Evolutionary conservation across 2,113 vertebrate genomes (phyloP).

Genomic region (Haplotaxodon microlepis): DNA sequence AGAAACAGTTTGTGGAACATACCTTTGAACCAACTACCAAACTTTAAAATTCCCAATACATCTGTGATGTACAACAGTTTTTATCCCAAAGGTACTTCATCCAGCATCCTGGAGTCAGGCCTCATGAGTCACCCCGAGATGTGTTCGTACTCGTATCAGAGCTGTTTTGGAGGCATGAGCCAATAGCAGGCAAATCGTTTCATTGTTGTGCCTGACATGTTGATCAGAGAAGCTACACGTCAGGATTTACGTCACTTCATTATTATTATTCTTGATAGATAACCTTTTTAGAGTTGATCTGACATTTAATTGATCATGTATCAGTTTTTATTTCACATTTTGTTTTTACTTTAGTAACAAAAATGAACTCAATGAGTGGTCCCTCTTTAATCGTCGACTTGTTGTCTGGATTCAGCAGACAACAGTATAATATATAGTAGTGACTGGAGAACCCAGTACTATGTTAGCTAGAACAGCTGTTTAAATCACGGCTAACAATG

Average conservation of each 20-base stretch:
- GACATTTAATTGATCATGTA: not conserved
- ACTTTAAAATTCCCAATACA: not conserved
- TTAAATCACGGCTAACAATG: not conserved
- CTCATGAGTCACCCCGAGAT: not conserved
- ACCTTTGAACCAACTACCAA: not conserved
- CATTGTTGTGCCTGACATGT: not conserved
- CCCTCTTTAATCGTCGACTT: not conserved
- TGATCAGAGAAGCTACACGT: not conserved
- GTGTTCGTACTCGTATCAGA: not conserved
- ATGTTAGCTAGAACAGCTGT: not conserved
- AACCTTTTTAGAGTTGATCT: not conserved
- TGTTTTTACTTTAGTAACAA: not conserved
- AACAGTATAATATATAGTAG: not conserved
- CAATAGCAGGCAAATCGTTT: not conserved
- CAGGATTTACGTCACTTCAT: not conserved
- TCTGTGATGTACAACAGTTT: not conserved
- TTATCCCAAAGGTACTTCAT: not conserved
- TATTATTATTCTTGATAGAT: accelerated
- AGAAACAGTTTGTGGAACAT: not conserved
- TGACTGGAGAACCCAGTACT: not conserved
- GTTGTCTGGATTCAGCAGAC: not conserved
- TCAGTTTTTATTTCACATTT: not conserved
- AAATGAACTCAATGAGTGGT: not conserved
- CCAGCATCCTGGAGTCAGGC: not conserved
- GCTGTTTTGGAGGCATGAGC: not conserved